These are phyloP conservation scores for Phaethon lepturus DNA, from an alignment of 2,113 vertebrate species.

Conservation along the genomic window DNA sequence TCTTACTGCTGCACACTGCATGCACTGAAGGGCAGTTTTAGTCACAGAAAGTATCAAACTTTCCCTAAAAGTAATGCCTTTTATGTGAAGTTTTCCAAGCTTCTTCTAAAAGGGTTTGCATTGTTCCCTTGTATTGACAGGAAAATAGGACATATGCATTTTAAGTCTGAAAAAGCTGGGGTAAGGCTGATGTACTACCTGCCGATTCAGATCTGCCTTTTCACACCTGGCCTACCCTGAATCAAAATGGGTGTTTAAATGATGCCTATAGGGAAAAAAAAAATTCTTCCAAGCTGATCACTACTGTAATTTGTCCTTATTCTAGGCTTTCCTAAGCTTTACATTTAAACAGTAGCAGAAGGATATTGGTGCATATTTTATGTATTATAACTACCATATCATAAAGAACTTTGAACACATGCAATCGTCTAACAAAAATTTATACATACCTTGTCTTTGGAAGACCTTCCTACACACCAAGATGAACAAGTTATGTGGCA, in stretches of 20 bases:
- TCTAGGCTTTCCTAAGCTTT: background rate
- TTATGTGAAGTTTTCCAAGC: background rate
- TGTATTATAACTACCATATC: no score
- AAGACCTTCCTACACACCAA: background rate
- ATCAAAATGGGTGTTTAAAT: background rate
- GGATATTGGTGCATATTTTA: background rate
- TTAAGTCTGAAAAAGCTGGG: background rate
- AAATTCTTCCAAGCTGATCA: background rate
- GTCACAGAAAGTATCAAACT: background rate
- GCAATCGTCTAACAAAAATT: no score
- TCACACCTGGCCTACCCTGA: background rate
- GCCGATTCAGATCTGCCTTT: background rate
- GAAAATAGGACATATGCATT: rapidly evolving
- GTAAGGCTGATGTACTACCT: background rate
- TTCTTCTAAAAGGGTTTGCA: background rate
- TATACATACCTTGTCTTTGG: background rate
- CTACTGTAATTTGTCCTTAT: background rate
- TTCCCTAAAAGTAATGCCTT: background rate
- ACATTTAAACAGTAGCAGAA: background rate
- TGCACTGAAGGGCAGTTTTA: background rate
- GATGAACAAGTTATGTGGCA: background rate
- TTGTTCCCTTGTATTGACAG: background rate
- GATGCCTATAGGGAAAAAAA: background rate
- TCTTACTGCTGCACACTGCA: background rate
- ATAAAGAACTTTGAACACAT: background rate